These are phyloP conservation scores for Bombus confusus DNA, from an alignment of 1,140 invertebrate genomes.

Conservation along the genomic window DNA sequence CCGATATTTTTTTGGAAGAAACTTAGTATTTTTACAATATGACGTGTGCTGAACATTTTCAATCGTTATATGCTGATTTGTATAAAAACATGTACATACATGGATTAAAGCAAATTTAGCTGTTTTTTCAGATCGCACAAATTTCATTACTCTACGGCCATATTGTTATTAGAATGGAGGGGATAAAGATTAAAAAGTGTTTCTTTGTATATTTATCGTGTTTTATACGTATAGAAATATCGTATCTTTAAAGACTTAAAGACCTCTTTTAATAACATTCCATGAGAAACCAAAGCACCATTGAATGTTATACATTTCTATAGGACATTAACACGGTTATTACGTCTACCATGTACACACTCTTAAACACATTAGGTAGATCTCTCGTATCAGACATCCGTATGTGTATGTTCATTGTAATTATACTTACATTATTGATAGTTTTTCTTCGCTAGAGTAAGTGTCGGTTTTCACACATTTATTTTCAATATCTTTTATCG, in stretches of 20 bases:
- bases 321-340: conserved; percentile 46
- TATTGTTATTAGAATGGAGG: background rate
- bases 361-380: conserved; percentile 71
- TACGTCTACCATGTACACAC: conserved; percentile 58
- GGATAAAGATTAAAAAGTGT: background rate
- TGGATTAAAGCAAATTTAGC: background rate
- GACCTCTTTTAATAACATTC: background rate
- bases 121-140: background rate
- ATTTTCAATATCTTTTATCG: background rate
- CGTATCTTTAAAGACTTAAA: background rate
- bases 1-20: background rate
- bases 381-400: conserved; percentile 64
- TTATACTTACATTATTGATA: conserved; percentile 42
- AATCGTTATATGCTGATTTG: background rate
- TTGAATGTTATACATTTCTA: conserved; percentile 37
- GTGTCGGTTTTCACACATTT: background rate
- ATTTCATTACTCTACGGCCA: background rate
- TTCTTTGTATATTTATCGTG: background rate
- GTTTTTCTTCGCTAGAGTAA: conserved; percentile 43
- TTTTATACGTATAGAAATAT: conserved; percentile 10
- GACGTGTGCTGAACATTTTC: background rate
- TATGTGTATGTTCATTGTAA: conserved; percentile 50
- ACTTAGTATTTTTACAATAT: background rate
- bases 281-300: conserved; percentile 48
- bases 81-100: conserved; percentile 1